Evolutionary conservation across 2,888 invertebrate genomes (phyloP).

Genomic region (Bombyx huttoni): DNA sequence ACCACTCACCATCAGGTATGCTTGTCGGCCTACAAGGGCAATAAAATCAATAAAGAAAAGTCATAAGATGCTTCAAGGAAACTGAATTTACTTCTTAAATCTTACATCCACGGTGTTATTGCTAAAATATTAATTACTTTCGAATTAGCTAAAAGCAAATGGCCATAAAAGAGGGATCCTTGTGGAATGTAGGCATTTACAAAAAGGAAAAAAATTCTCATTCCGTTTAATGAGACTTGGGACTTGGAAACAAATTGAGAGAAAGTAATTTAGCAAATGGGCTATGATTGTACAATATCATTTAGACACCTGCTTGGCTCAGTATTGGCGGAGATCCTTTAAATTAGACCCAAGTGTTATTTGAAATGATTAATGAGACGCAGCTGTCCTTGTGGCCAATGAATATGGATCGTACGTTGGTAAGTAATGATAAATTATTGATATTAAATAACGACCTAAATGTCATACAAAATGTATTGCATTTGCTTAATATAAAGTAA

Average conservation of each 20-base stretch:
- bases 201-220: slow-evolving; percentile 15
- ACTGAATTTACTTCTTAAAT: background rate
- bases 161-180: slow-evolving; percentile 2
- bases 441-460: too few species aligned
- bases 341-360: background rate
- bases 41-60: too few species aligned
- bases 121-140: slow-evolving; percentile 2
- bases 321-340: background rate
- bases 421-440: background rate
- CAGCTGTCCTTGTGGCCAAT: background rate
- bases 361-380: background rate
- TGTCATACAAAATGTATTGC: too few species aligned
- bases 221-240: slow-evolving; percentile 20
- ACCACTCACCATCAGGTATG: too few species aligned
- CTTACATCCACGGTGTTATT: background rate
- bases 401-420: background rate
- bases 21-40: too few species aligned
- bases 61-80: background rate
- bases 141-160: slow-evolving; percentile 3
- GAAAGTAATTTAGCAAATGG: slow-evolving; percentile 30
- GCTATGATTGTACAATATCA: slow-evolving; percentile 20
- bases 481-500: too few species aligned
- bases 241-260: slow-evolving; percentile 20
- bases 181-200: slow-evolving; percentile 9
- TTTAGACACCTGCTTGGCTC: slow-evolving; percentile 18